Percentiles rank a stretch among this genome's conserved stretches.
These are phyloP conservation scores for Orgyia antiqua DNA, from an alignment of 2,888 invertebrate species.

Conservation along the genomic window DNA sequence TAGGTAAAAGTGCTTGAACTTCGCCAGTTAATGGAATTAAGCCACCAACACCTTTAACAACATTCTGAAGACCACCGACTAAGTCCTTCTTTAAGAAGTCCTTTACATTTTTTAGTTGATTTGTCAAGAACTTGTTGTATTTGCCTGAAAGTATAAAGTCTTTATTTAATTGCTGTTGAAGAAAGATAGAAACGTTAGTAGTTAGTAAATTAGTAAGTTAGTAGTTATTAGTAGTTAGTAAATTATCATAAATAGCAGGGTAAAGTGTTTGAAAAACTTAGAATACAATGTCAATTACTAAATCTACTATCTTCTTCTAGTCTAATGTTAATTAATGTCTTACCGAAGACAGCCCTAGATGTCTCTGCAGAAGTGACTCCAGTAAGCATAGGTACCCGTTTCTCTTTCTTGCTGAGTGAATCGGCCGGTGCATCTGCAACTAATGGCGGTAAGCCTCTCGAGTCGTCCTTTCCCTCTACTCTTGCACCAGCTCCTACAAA, in stretches of 20 bases:
- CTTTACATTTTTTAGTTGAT: slow-evolving; percentile 43
- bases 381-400: slow-evolving; percentile 82
- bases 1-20: slow-evolving; percentile 40
- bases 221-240: no score
- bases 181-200: no score
- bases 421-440: slow-evolving; percentile 80
- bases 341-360: slow-evolving; percentile 78
- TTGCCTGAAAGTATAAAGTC: slow-evolving; percentile 43
- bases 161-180: no score
- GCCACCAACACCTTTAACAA: slow-evolving; percentile 47
- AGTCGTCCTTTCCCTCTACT: slow-evolving; percentile 82
- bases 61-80: slow-evolving; percentile 53
- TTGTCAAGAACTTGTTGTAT: slow-evolving; percentile 51
- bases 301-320: no score
- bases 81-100: slow-evolving; percentile 66
- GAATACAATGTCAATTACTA: no score
- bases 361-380: slow-evolving; percentile 87
- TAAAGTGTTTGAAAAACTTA: no score
- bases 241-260: no score
- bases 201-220: no score
- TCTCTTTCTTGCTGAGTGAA: slow-evolving; percentile 74
- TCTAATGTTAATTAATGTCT: no score
- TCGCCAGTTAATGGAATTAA: slow-evolving; percentile 40
- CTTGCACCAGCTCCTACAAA: slow-evolving; percentile 80
- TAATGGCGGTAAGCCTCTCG: slow-evolving; percentile 82